Conservation (phyloP, 1,140 invertebrate species). For the Neodiprion lecontei region DNA sequence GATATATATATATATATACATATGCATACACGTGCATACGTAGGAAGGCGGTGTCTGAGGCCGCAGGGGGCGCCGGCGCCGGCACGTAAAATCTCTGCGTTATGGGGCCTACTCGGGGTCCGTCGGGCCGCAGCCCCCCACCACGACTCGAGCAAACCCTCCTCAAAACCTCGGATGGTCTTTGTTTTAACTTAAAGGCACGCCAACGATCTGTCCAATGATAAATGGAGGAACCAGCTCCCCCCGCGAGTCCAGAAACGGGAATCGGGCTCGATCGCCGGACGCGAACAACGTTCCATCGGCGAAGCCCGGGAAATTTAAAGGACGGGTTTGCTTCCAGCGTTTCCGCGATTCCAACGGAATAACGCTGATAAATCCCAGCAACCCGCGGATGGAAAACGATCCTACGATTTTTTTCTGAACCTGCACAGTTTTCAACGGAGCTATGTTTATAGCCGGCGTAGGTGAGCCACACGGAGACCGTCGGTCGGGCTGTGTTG, state of each 20-base stretch:
- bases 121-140: conserved; percentile 17
- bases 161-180: conserved; percentile 49
- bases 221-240: conserved; percentile 48
- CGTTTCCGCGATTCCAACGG: too few relatives aligned
- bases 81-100: conserved; percentile 60
- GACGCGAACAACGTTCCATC: too few relatives aligned
- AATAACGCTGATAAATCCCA: too few relatives aligned
- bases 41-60: conserved; percentile 59
- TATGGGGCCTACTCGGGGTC: conserved; percentile 39
- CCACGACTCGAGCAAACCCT: conserved; percentile 35
- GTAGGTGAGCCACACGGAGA: neutral
- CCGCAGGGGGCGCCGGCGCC: conserved; percentile 63
- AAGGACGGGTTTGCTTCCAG: too few relatives aligned
- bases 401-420: neutral
- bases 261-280: too few relatives aligned
- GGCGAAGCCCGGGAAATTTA: too few relatives aligned
- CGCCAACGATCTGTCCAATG: conserved; percentile 46
- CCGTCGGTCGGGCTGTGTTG: conserved; percentile 6
- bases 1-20: conserved; percentile 29
- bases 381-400: too few relatives aligned
- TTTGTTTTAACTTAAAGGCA: conserved; percentile 54
- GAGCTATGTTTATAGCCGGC: neutral
- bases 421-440: neutral
- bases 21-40: conserved; percentile 41
- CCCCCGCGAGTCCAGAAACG: neutral